Percentiles rank a stretch among this genome's conserved stretches.
These are phyloP conservation scores for Cheirogaleus major DNA, from an alignment of 2,797 vertebrate genomes.

Conservation along the genomic window DNA sequence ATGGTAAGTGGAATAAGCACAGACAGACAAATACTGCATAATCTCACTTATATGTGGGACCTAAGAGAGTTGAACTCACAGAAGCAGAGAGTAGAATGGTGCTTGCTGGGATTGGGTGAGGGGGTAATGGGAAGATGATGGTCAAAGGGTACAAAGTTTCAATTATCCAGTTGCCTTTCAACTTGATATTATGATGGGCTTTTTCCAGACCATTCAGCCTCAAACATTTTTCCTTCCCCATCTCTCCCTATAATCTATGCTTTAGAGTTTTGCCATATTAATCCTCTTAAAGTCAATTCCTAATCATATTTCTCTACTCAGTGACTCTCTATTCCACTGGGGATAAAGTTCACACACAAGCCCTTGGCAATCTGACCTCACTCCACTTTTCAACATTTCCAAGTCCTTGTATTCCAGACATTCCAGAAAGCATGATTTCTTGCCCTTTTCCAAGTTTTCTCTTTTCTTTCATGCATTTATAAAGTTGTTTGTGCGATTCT, in stretches of 20 bases:
- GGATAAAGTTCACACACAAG: not conserved
- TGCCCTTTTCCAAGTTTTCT: not conserved
- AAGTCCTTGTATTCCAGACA: not conserved
- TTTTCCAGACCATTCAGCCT: not conserved
- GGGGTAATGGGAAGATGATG: not conserved
- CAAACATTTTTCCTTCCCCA: not conserved
- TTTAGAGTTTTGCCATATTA: not conserved
- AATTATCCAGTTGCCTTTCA: not conserved
- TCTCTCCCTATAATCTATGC: not conserved
- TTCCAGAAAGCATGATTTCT: not conserved
- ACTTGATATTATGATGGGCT: not conserved
- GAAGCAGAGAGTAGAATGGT: not conserved
- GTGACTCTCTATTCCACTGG: not conserved
- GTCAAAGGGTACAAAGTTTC: not conserved
- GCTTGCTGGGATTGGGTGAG: fast-evolving
- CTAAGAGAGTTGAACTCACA: not conserved
- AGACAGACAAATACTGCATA: not conserved
- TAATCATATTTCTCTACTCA: not conserved
- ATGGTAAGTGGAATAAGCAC: not conserved
- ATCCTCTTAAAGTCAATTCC: not conserved
- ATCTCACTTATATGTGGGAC: not conserved
- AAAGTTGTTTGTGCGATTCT: not conserved
- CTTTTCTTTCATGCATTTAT: not conserved
- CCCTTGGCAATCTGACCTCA: not conserved
- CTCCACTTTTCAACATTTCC: not conserved